Conservation (phyloP, 1,140 invertebrate species). For the Bemisia tabaci region DNA sequence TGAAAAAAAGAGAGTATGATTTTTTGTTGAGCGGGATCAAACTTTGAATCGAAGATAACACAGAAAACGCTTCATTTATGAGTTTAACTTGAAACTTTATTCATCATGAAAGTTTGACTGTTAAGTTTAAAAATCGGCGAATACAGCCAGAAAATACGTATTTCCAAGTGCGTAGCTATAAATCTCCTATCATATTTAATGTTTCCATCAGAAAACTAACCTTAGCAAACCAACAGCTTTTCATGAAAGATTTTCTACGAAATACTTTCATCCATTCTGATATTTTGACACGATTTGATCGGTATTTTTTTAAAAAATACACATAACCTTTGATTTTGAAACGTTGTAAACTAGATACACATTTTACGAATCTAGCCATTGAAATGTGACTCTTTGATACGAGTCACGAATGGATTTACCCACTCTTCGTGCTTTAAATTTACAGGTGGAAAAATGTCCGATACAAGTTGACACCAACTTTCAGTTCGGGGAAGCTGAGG, state of each 20-base stretch:
- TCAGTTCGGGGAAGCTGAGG: slow-evolving; percentile 35
- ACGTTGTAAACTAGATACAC: background rate
- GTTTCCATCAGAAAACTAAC: no score
- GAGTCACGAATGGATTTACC: background rate
- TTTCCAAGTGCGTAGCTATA: no score
- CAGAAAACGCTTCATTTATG: no score
- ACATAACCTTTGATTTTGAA: background rate
- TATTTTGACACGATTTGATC: background rate
- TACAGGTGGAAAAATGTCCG: slow-evolving; percentile 30
- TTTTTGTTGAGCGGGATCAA: no score
- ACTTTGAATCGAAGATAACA: no score
- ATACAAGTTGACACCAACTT: slow-evolving; percentile 31
- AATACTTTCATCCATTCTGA: background rate
- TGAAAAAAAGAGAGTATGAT: background rate
- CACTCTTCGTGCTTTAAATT: background rate
- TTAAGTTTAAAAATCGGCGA: no score
- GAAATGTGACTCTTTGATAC: background rate
- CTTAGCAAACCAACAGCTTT: background rate
- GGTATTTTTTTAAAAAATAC: no score
- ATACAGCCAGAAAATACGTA: no score
- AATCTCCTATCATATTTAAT: no score
- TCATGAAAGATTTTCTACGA: background rate
- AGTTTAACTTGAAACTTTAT: no score
- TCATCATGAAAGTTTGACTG: no score
- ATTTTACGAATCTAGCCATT: no score